Base-by-base conservation (phyloP, 2,888 invertebrate genomes). In the Drosophila kuntzei region DNA sequence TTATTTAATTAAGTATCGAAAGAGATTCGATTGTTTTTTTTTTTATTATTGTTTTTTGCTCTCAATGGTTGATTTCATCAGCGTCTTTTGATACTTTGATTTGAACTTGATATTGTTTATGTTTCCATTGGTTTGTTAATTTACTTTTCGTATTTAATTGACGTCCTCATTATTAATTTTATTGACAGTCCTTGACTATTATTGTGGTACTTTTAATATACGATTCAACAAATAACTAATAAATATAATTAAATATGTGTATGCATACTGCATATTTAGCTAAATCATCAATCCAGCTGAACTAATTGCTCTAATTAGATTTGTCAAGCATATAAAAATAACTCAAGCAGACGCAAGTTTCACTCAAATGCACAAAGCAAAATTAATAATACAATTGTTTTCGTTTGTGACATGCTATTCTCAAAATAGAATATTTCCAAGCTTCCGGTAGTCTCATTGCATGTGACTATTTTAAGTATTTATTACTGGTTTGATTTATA, bases 1-100 rank as follows among this genome's bases (percentile, higher is more conserved):
- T 62, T 79, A 65, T 65, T 76, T 76, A 79, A 77, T 79, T 76
- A 77, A 76, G 53, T 54, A 64, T 59, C 58, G 37, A 16, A 29
- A 41, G 12, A 69, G 54, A 44, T 46, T 29, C 20, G 20, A 41
- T 46, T 65, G 51, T 41, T n/a, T 55, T 55, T 22, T 43, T 53
- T 36, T 25, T 41, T 39, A 50, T 25, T 34, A 50, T 34, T 57
- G 50, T 41, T 53, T 57, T 36, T 50, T 16, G 20, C 22, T 67
- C 46, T 5, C 43, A 77, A 59, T 44, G 57, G 25, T 54, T 54
- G 44, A 27, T 57, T 60, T 36, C n/a, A 22, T 27, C 34, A 20
- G 3, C 27, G 64, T 50, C 54, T 25, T 59, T 67, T 64, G 61
- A 41, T 46, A 57, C 44, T 61, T 58, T 63, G 62, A 63, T 79